These are phyloP conservation scores for Musca vetustissima DNA, from an alignment of 1,140 invertebrate genomes.

Conservation along the genomic window DNA sequence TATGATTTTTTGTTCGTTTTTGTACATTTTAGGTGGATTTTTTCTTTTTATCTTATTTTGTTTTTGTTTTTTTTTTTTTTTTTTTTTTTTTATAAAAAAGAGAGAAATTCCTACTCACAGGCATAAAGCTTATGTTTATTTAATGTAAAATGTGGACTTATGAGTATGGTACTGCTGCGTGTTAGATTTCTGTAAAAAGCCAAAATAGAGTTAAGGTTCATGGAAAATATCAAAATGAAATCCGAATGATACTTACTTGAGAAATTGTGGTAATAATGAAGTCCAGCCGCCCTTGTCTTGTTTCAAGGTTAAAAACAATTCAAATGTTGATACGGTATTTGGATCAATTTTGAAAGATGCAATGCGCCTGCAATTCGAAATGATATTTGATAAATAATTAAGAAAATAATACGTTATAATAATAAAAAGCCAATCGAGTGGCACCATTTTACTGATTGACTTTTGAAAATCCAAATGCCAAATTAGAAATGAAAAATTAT, in stretches of 20 bases:
- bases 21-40: conserved; percentile 26
- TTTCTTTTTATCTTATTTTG: background rate
- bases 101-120: conserved; percentile 35
- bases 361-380: conserved; percentile 53
- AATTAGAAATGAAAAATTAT: too few relatives aligned
- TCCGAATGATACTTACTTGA: conserved; percentile 69
- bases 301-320: conserved; percentile 80
- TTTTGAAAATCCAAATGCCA: too few relatives aligned
- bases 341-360: conserved; percentile 78
- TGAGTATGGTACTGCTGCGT: conserved; percentile 78
- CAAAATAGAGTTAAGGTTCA: background rate
- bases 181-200: conserved; percentile 71
- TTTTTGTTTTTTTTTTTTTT: too few relatives aligned
- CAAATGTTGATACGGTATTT: conserved; percentile 81
- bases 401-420: too few relatives aligned
- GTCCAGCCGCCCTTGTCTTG: conserved; percentile 81
- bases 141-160: conserved; percentile 79
- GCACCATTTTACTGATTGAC: too few relatives aligned
- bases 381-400: background rate
- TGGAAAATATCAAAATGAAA: conserved; percentile 6
- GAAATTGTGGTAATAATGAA: conserved; percentile 77
- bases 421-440: too few relatives aligned
- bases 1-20: conserved; percentile 25
- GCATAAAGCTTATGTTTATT: conserved; percentile 83
- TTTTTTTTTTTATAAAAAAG: conserved; percentile 5